Evolutionary conservation across 2,888 invertebrate genomes (phyloP), one percentile per base, ranked within the genome.

Genomic region (Scaeva pyrastri): DNA sequence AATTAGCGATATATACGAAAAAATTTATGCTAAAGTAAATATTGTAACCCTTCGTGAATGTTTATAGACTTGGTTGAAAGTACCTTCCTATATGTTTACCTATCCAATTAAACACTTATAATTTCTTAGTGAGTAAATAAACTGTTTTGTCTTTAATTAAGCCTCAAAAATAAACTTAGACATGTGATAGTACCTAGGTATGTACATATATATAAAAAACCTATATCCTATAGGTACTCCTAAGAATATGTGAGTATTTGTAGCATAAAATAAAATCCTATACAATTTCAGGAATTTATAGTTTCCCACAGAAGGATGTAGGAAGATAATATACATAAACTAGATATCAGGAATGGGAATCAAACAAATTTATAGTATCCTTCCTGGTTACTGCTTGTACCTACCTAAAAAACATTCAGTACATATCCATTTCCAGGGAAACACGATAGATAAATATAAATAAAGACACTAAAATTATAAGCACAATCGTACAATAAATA

Each of bases 401-500:
- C 58, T 31, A 1, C 31, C n/a, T n/a, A n/a, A n/a, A n/a, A 58
- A 3, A 16, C 2, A 36, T 12, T 3, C 0, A n/a, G 1, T 19
- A 50, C 12, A 1, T 11, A 12, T 31, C 8, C 5, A 21, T n/a
- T n/a, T 26, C 7, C n/a, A 52, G 1, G 23, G 8, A 39, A 60
- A 39, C 21, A 48, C 21, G 48, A 48, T n/a, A 23, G 26, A 55
- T 55, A 60, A 23, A 74, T 16, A 19, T 41, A 60, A 60, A 39
- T 31, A 43, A 4, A 71, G 10, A 50, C 2, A 50, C 26, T 31
- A 48, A 8, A 31, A 50, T 26, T 12, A 21, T 23, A 26, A 26
- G n/a, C 16, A 71, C n/a, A 26, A 70, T 50, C 23, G 41, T 31
- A 43, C 60, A 64, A 71, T 76, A 81, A 81, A 76, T 71, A 81